phyloP scores from a whole-genome alignment of 2,113 vertebrate species.

The Suricata suricatta region DNA sequence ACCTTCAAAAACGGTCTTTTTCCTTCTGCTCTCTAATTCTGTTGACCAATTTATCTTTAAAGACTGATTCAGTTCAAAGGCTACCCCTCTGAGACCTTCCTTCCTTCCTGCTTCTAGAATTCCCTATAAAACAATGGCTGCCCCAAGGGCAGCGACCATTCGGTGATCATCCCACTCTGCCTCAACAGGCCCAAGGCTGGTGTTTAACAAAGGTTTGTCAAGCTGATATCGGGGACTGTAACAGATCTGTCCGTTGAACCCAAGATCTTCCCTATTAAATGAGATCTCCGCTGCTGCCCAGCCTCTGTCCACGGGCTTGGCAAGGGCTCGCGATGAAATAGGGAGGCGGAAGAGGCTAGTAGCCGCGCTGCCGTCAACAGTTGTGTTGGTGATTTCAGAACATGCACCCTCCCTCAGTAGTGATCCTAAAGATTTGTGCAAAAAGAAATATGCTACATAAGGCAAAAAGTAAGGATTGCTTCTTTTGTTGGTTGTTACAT shows the following conservation, averaged over 20 bases:
- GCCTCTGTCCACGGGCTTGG: neutral
- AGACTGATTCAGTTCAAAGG: neutral
- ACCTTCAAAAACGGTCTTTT: neutral
- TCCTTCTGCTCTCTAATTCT: neutral
- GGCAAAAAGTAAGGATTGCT: neutral
- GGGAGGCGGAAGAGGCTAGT: neutral
- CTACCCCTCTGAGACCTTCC: neutral
- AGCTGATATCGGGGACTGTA: neutral
- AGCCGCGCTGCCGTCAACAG: accelerated
- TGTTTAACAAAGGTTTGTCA: neutral
- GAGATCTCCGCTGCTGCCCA: neutral
- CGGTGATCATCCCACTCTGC: neutral
- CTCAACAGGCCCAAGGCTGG: neutral
- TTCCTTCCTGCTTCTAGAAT: neutral
- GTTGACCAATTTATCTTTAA: neutral
- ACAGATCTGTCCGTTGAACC: neutral
- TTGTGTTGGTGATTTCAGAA: neutral
- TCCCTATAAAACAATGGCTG: neutral
- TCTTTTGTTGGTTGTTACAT: neutral
- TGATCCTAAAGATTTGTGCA: neutral
- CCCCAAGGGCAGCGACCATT: neutral
- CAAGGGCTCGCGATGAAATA: neutral
- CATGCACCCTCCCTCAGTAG: neutral
- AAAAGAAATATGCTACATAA: neutral
- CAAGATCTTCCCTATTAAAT: neutral